Conservation (phyloP, 2,888 invertebrate genomes). For the Yponomeuta plumbellus region DNA sequence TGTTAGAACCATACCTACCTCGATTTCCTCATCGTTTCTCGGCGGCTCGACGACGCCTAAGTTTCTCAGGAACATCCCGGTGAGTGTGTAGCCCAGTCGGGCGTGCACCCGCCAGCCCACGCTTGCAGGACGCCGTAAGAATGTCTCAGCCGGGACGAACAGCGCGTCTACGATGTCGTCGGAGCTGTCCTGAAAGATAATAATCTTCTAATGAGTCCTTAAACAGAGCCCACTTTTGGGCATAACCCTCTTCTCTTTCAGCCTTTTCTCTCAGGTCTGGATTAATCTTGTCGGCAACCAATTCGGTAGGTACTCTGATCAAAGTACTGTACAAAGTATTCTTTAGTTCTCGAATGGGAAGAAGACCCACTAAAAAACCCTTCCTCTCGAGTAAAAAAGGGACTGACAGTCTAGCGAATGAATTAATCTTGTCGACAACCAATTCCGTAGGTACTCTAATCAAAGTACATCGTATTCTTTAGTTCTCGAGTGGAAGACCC, state of each 20-base stretch:
- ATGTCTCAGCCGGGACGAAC: conserved; percentile 34
- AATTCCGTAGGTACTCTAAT: no score
- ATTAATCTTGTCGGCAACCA: not conserved
- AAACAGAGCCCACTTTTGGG: not conserved
- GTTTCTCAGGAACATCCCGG: conserved; percentile 37
- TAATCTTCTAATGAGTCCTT: no score
- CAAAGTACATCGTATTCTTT: no score
- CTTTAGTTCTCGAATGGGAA: no score
- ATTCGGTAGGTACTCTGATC: no score
- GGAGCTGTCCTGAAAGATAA: conserved; percentile 33
- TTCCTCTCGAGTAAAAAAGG: no score
- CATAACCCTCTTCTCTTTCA: not conserved
- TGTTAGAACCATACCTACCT: conserved; percentile 31
- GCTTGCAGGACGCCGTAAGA: conserved; percentile 38
- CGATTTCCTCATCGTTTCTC: conserved; percentile 35
- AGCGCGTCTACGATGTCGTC: conserved; percentile 38
- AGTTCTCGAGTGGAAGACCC: no score
- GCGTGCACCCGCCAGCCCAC: conserved; percentile 30
- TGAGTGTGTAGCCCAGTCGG: conserved; percentile 29
- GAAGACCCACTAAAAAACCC: no score
- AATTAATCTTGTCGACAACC: no score
- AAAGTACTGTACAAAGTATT: no score
- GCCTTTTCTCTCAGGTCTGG: not conserved
- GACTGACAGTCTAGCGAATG: no score
- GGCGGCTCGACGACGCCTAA: conserved; percentile 30